Evolutionary conservation across 2,888 invertebrate species (phyloP), one percentile per base, ranked within the genome.

Genomic region (Vesta saturnalis): DNA sequence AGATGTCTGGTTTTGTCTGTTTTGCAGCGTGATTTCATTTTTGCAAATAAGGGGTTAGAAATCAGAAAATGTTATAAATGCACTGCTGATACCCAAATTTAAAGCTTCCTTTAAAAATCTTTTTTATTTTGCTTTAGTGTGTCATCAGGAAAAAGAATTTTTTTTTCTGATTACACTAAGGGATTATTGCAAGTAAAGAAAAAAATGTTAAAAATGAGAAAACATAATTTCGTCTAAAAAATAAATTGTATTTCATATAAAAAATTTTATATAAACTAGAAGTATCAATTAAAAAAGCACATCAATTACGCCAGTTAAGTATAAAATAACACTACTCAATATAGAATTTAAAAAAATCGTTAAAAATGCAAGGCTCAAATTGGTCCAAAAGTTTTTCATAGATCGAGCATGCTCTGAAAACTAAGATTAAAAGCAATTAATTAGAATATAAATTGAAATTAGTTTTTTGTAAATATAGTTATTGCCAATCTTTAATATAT

Each of bases 1-100:
- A 81, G 80, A 82, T 83, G 84, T 84, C 84, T 84, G 84, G 84
- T 83, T 82, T 83, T 79, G 83, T 84, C 84, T 84, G 83, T 77
- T 82, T 81, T 84, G 84, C 84, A 84, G 84, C 82, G 83, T 83
- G 83, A 82, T 78, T 73, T 60, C 49, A 39, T 54, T 54, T 16
- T 59, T 12, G 58, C 43, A 52, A 52, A 21, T 19, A 49, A 18
- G 19, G 39, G 52, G 52, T 52, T 52, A 52, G 39, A 39, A 39
- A 39, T 39, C 8, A 39, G 39, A 10, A 1, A 43, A 43, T 49
- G 12, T 4, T 49, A n/a, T 49, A 14, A 55, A 22, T 2, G 21
- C 23, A 21, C 18, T 55, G 15, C 52, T 16, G 10, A 5, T 5
- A 23, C 23, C 23, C 23, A 23, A 23, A 23, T 23, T 8, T 23